Evolutionary conservation across 1,140 invertebrate genomes (phyloP).

Genomic region (Caligus rogercresseyi): DNA sequence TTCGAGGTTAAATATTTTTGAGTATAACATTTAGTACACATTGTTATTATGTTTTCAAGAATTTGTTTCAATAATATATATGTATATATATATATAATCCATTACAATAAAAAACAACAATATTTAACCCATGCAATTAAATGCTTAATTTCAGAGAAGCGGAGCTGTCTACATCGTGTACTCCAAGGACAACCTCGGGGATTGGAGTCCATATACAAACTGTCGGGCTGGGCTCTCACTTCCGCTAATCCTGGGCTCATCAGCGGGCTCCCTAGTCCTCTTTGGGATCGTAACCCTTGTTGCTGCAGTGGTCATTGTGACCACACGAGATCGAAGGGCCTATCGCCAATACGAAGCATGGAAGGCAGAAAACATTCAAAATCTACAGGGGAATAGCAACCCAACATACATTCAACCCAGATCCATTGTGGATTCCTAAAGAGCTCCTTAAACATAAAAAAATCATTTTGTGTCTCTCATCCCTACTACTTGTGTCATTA

Average conservation of each 20-base stretch:
- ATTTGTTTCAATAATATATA: not conserved
- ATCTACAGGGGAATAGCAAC: not conserved
- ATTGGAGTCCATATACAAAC: not conserved
- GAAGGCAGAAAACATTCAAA: conserved; percentile 3
- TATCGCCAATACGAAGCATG: conserved; percentile 4
- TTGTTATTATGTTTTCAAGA: too few species aligned
- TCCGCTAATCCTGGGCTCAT: conserved; percentile 1
- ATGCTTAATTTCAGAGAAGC: too few species aligned
- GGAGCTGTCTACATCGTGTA: not conserved
- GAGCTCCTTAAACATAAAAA: too few species aligned
- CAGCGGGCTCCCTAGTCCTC: not conserved
- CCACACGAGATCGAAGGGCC: not conserved
- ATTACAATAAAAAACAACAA: too few species aligned
- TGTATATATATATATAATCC: not conserved
- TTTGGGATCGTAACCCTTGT: not conserved
- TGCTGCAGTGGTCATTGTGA: not conserved
- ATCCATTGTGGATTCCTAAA: not conserved
- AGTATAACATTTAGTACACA: too few species aligned
- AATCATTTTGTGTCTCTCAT: too few species aligned
- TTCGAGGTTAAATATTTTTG: too few species aligned
- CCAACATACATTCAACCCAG: not conserved
- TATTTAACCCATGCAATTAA: too few species aligned
- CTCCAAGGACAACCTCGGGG: not conserved
- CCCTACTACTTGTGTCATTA: too few species aligned
- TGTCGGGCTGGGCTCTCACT: not conserved